These are phyloP conservation scores for Lepidocyrtoides sp. DNA, from an alignment of 2,888 invertebrate genomes.

Conservation along the genomic window DNA sequence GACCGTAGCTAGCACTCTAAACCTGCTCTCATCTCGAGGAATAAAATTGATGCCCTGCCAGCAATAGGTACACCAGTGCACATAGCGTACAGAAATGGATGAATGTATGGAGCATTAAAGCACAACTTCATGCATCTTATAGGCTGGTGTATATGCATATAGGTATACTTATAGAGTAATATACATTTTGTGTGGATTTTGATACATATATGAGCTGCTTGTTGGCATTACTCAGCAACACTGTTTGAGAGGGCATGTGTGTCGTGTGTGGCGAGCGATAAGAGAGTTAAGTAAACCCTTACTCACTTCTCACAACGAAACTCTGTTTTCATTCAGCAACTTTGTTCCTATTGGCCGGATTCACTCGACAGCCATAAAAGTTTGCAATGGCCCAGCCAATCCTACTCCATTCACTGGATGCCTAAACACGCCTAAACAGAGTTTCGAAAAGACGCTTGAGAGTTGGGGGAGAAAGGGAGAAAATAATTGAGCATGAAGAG, in stretches of 20 bases:
- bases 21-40: background rate
- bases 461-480: conserved; percentile 25
- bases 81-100: too few relatives aligned
- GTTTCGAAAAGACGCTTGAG: background rate
- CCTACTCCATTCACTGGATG: background rate
- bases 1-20: background rate
- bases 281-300: background rate
- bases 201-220: background rate
- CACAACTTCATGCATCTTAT: too few relatives aligned
- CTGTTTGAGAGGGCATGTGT: background rate
- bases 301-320: conserved; percentile 40
- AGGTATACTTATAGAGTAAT: background rate
- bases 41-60: too few relatives aligned
- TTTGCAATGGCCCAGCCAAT: conserved; percentile 77
- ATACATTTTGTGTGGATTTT: too few relatives aligned
- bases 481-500: background rate
- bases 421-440: conserved; percentile 56
- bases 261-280: background rate
- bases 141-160: too few relatives aligned
- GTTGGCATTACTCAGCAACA: background rate
- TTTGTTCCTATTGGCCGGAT: conserved; percentile 76
- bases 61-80: too few relatives aligned
- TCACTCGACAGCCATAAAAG: conserved; percentile 83
- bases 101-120: too few relatives aligned
- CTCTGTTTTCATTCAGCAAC: conserved; percentile 39